phyloP scores from a whole-genome alignment of 2,888 invertebrate genomes.

The Tenthredo amoena region DNA sequence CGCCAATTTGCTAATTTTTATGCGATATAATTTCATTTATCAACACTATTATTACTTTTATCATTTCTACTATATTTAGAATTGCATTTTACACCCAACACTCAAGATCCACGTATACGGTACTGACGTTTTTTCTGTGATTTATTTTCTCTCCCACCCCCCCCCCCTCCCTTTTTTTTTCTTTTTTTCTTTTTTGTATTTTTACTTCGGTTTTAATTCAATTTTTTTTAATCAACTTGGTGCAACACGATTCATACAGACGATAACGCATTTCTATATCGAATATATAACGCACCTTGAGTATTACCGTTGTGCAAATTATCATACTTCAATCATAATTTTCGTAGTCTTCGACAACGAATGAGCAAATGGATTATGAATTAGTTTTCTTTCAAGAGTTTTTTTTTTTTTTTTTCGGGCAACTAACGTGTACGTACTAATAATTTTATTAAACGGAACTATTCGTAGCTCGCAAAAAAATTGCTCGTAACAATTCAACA shows the following conservation, averaged over 20 bases:
- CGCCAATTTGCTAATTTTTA: constrained; percentile 20
- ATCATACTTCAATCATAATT: not conserved
- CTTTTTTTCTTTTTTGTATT: not conserved
- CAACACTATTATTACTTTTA: constrained; percentile 5
- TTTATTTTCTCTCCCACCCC: not conserved
- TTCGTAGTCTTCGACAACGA: not conserved
- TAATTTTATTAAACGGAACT: constrained; percentile 2
- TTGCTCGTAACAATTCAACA: not conserved
- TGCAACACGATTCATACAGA: not conserved
- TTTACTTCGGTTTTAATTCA: not conserved
- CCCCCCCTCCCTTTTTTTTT: not conserved
- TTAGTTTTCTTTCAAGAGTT: not conserved
- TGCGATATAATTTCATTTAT: not conserved
- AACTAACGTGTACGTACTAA: not conserved
- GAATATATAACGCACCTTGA: not conserved
- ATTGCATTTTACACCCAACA: constrained; percentile 37
- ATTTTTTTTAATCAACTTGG: not conserved
- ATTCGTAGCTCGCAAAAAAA: not conserved
- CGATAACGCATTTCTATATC: not conserved
- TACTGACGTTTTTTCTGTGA: not conserved
- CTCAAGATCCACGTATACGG: constrained; percentile 22
- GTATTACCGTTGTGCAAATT: not conserved
- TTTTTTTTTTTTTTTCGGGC: not conserved
- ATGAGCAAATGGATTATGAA: not conserved
- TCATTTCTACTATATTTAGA: constrained; percentile 35